These are phyloP conservation scores for Odontomyia ornata DNA, from an alignment of 2,888 invertebrate species.

Conservation along the genomic window DNA sequence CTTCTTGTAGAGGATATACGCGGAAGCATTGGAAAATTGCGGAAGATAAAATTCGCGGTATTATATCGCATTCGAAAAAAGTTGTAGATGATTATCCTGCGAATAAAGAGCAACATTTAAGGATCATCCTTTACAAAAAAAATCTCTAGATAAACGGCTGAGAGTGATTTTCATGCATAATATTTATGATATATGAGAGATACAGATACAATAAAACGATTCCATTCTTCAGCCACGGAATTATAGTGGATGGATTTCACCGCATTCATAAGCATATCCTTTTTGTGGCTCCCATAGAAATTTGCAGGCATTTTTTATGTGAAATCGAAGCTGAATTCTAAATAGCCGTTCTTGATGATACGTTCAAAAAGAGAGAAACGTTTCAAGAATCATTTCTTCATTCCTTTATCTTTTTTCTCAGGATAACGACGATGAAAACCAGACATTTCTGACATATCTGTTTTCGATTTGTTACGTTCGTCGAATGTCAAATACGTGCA, in stretches of 20 bases:
- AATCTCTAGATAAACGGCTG: background rate
- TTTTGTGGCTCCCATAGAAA: background rate
- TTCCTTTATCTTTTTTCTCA: background rate
- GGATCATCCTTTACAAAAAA: background rate
- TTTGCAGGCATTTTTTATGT: background rate
- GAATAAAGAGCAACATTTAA: background rate
- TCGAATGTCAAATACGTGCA: background rate
- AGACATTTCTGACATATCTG: background rate
- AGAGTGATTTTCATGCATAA: background rate
- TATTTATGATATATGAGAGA: background rate
- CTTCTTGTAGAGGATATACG: background rate
- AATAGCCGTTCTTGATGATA: background rate
- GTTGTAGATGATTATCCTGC: background rate
- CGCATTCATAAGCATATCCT: background rate
- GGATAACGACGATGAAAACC: background rate
- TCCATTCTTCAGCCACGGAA: background rate
- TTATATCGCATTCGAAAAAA: background rate
- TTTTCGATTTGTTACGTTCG: background rate
- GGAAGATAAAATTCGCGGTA: background rate
- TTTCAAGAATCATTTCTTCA: background rate
- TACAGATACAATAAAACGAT: background rate
- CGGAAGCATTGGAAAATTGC: background rate
- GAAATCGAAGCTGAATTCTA: conserved; percentile 7
- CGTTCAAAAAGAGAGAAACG: background rate
- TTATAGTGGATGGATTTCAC: background rate